A percentile compares a stretch with the other conserved stretches of the same genome.
phyloP scores from a whole-genome alignment of 2,888 invertebrate genomes.

The Formica aserva region DNA sequence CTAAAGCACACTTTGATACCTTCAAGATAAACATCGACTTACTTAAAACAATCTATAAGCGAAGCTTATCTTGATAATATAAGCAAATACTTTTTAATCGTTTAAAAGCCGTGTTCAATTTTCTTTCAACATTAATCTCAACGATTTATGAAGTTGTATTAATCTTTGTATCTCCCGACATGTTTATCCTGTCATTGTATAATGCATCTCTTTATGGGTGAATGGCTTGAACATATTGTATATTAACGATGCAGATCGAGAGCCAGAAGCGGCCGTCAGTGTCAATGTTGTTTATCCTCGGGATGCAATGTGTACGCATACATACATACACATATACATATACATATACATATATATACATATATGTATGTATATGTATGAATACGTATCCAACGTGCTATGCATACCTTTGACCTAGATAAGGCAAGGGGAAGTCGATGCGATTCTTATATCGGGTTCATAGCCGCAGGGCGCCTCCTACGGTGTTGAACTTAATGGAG shows the following conservation, averaged over 20 bases:
- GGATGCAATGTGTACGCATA: constrained; percentile 44
- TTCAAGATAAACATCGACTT: constrained; percentile 1
- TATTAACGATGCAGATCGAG: constrained; percentile 41
- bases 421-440: constrained; percentile 74
- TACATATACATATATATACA: not conserved
- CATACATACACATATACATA: constrained; percentile 7
- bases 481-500: constrained; percentile 72
- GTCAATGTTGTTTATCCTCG: constrained; percentile 71
- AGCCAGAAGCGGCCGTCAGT: constrained; percentile 55
- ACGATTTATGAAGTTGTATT: not conserved
- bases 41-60: not conserved
- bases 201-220: not conserved
- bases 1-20: constrained; percentile 14
- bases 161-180: not conserved
- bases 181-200: not conserved
- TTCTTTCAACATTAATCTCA: not conserved
- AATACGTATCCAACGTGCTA: not conserved
- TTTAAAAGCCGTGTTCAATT: constrained; percentile 18
- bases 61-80: not conserved
- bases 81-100: not conserved
- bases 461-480: constrained; percentile 64
- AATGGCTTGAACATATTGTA: constrained; percentile 7
- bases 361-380: not conserved
- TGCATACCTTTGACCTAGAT: constrained; percentile 75
- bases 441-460: constrained; percentile 69